A percentile compares a stretch with the other conserved stretches of the same genome.
Evolutionary conservation across 2,888 invertebrate species (phyloP).

Genomic region (Zaprionus obscuricornis): DNA sequence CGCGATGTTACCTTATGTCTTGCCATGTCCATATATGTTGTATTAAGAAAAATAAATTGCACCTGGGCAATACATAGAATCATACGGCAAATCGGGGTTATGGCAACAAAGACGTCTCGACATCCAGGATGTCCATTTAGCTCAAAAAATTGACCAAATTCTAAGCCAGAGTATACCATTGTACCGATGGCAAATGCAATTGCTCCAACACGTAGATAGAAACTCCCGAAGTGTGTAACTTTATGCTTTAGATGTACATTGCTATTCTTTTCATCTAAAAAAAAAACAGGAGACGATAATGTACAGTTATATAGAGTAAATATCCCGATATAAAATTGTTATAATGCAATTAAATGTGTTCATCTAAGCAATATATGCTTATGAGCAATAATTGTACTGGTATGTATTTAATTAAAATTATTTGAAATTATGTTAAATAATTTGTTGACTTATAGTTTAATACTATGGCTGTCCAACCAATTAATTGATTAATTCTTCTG

Average conservation of each 20-base stretch:
- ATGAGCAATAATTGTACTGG: too few relatives aligned
- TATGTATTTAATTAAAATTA: too few relatives aligned
- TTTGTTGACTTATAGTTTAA: too few relatives aligned
- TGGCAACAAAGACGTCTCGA: conserved; percentile 87
- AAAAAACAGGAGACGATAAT: background rate
- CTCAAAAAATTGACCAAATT: conserved; percentile 91
- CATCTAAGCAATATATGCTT: too few relatives aligned
- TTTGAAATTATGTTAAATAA: too few relatives aligned
- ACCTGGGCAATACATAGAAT: conserved; percentile 94
- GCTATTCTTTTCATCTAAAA: conserved; percentile 80
- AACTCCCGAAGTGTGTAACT: conserved; percentile 90
- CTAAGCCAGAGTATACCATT: conserved; percentile 89
- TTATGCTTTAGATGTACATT: conserved; percentile 82
- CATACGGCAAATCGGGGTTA: conserved; percentile 92
- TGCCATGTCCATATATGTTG: conserved; percentile 88
- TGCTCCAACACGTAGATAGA: conserved; percentile 93
- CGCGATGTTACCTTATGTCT: conserved; percentile 89
- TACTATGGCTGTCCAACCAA: too few relatives aligned
- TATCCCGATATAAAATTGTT: too few relatives aligned
- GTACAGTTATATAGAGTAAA: background rate
- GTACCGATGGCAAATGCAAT: conserved; percentile 86
- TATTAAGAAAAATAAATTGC: conserved; percentile 96
- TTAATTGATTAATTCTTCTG: too few relatives aligned
- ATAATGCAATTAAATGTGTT: too few relatives aligned
- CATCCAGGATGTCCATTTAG: conserved; percentile 86